Conservation (phyloP, 1,140 invertebrate genomes). For the Cephus cinctus region DNA sequence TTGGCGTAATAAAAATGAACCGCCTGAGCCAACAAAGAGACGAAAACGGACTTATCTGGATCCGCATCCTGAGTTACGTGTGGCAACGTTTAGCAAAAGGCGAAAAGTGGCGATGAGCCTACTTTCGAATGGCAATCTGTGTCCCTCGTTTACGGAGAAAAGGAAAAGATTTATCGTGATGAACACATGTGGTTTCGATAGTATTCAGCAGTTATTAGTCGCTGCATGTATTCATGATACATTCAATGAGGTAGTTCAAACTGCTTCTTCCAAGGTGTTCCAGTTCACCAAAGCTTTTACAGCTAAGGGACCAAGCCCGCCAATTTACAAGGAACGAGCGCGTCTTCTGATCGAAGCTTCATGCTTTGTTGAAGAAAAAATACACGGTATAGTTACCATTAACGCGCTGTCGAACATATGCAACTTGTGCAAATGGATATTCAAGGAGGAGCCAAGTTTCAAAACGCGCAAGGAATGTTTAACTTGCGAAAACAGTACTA, state of each 20-base stretch:
- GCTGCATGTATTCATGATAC: background rate
- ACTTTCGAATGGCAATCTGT: background rate
- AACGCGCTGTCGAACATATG: background rate
- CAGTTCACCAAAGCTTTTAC: background rate
- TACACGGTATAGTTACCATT: background rate
- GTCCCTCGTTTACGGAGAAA: background rate
- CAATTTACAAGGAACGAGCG: background rate
- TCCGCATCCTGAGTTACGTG: background rate
- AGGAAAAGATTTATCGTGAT: background rate
- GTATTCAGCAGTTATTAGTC: background rate
- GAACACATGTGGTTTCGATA: constrained; percentile 7
- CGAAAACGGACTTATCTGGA: background rate
- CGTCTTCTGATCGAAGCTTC: background rate
- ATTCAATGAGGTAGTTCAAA: background rate
- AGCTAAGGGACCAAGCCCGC: background rate
- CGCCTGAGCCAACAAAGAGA: background rate
- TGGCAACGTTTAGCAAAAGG: background rate
- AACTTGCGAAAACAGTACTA: background rate
- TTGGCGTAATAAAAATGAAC: background rate
- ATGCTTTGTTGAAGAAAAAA: background rate
- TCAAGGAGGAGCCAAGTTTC: background rate
- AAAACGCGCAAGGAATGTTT: background rate
- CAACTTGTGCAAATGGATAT: background rate
- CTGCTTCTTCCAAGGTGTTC: background rate
- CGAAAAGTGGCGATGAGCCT: background rate